Base-by-base conservation (phyloP, 1,140 invertebrate genomes). In the Drosophila willistoni region DNA sequence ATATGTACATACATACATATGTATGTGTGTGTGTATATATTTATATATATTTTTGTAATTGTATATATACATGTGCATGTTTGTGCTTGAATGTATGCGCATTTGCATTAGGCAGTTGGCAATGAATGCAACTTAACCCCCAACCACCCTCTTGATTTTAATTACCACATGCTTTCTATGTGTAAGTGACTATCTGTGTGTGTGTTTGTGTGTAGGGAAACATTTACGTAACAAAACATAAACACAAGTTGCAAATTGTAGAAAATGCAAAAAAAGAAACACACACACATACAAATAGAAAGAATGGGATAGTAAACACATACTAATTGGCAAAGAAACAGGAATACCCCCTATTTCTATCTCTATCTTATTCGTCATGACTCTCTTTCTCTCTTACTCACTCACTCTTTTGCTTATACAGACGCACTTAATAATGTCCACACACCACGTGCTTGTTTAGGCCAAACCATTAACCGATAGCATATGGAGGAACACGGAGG, bases 161-260 rank as follows among this genome's bases (percentile, higher is more conserved):
- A 36, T 62, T 62, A 62, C 34, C 7, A 42, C 41, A 62, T 22
- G 39, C 7, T 51, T 51, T 22, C 9, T 7, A 9, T 51, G 39
- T 44, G 34, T 71, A 6, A 34, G 19, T 34, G 25, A 73, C 9
- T n/a, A n/a, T 36, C 55, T 57, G 54, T 65, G 63, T 61, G 22
- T 25, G 54, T 61, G 61, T 70, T 42, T 57, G 57, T 56, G 51
- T 66, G 57, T 47, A 59, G 47, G 42, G 54, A 25, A 67, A 61
- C 25, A 65, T 76, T 79, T 79, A 79, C 73, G 72, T 78, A 78
- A 78, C 71, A 56, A 74, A 75, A 78, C 54, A 75, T 77, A 69
- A 69, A 76, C 65, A 79, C 44, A 65, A 79, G n/a, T 22, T 68
- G 77, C 57, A 77, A 39, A 55, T n/a, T 51, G 44, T 66, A 61